Conservation (phyloP, 2,888 invertebrate species). For the Aethes cnicana region DNA sequence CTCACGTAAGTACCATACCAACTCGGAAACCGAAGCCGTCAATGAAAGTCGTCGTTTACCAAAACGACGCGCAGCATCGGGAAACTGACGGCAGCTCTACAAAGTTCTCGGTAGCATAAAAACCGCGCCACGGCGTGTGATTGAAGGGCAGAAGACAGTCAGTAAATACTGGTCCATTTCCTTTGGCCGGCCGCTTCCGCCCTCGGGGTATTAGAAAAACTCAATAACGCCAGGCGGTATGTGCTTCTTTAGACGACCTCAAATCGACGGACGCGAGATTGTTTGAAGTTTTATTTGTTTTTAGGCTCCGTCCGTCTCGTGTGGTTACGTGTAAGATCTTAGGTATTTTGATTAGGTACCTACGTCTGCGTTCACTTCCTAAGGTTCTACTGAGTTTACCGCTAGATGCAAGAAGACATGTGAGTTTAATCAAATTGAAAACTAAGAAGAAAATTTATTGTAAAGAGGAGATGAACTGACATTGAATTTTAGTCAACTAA, state of each 20-base stretch:
- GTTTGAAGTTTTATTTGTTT: neutral
- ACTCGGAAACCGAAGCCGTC: no score
- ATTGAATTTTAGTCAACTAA: no score
- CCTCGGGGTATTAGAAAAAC: slow-evolving; percentile 23
- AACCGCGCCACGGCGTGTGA: slow-evolving; percentile 26
- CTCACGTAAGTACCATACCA: no score
- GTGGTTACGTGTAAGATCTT: neutral
- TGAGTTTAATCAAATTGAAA: no score
- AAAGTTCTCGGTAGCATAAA: slow-evolving; percentile 9
- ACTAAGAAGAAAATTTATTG: no score
- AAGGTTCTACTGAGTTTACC: no score
- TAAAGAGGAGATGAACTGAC: no score
- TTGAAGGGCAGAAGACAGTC: slow-evolving; percentile 31
- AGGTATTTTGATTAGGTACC: no score
- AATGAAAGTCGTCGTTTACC: no score
- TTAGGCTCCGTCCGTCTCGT: neutral
- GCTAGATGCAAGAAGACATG: no score
- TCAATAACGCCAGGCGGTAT: slow-evolving; percentile 16
- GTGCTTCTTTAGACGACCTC: slow-evolving; percentile 24
- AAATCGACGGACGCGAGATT: slow-evolving; percentile 19
- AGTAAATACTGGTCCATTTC: slow-evolving; percentile 37
- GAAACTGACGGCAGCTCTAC: neutral
- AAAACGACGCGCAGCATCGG: neutral
- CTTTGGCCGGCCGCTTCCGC: slow-evolving; percentile 30
- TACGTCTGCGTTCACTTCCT: no score